Conservation (phyloP, 2,888 invertebrate species). For the Plebejus melissa region DNA sequence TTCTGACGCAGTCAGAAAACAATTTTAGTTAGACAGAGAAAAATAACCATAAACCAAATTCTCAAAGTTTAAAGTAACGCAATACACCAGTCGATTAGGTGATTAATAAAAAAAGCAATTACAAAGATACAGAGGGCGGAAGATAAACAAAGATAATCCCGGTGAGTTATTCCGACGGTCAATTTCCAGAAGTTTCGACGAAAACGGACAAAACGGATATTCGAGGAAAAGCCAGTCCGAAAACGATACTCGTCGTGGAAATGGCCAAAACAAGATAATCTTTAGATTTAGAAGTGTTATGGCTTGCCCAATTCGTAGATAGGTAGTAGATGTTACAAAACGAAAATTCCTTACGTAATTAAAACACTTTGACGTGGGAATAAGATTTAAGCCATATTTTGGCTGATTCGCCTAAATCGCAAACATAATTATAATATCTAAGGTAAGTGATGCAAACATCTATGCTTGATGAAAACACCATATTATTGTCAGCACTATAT, state of each 20-base stretch:
- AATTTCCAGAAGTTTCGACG: constrained; percentile 50
- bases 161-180: constrained; percentile 43
- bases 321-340: no score
- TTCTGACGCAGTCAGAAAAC: neutral
- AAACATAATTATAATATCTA: no score
- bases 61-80: neutral
- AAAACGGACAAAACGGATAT: constrained; percentile 39
- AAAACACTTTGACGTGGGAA: no score
- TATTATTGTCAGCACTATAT: no score
- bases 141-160: constrained; percentile 47
- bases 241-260: neutral
- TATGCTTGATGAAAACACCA: no score
- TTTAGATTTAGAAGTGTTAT: no score
- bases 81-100: constrained; percentile 35
- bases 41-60: neutral
- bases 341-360: no score
- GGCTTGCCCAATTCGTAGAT: no score
- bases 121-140: constrained; percentile 39
- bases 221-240: neutral
- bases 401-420: no score
- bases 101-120: constrained; percentile 42
- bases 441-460: no score
- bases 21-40: neutral
- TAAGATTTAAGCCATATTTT: no score
- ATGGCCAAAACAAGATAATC: neutral